Evolutionary conservation across 2,888 invertebrate genomes (phyloP), one percentile per base, ranked within the genome.

Genomic region (Clostera curtula): DNA sequence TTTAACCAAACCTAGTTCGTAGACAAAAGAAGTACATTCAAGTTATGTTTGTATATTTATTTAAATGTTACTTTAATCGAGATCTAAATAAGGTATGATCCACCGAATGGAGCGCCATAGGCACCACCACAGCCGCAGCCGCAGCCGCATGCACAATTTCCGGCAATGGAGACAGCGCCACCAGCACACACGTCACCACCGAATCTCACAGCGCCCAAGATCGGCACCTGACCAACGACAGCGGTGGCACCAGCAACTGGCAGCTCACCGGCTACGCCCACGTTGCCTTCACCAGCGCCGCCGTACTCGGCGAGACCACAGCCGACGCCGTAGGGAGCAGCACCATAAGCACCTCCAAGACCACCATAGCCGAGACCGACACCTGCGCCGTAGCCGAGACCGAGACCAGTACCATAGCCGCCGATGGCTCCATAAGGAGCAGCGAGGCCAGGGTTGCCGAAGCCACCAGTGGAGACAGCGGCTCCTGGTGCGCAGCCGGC

Each of bases 131-230:
- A 32, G 4, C 44, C 43, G 29, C 58, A 52, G 2, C 56, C 55
- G n/a, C n/a, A n/a, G n/a, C n/a, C n/a, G 30, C 66, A 62, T 0
- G 51, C 54, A 34, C 66, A 66, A 27, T 51, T 45, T 2, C 66
- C 67, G 7, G 49, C 29, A 32, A 71, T 63, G 23, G 56, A 46
- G 25, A 68, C 66, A 3, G 49, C 30, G 17, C 71, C 72, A 26
- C 44, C 48, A 31, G 68, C 63, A 13, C 54, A 53, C n/a, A 68
- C 51, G 12, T 34, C 34, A 11, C 69, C 70, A 8, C 65, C 50
- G 38, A 65, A 57, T 14, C 32, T 40, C 10, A 68, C 65, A 19
- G 55, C 49, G n/a, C 65, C 65, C 27, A 57, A 31, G 29, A 65
- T 54, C 12, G 66, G 61, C 19, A 69, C 49, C 22, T 50, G 51